Base-by-base conservation (phyloP, 2,888 invertebrate species). In the Listrodromus nycthemerus region DNA sequence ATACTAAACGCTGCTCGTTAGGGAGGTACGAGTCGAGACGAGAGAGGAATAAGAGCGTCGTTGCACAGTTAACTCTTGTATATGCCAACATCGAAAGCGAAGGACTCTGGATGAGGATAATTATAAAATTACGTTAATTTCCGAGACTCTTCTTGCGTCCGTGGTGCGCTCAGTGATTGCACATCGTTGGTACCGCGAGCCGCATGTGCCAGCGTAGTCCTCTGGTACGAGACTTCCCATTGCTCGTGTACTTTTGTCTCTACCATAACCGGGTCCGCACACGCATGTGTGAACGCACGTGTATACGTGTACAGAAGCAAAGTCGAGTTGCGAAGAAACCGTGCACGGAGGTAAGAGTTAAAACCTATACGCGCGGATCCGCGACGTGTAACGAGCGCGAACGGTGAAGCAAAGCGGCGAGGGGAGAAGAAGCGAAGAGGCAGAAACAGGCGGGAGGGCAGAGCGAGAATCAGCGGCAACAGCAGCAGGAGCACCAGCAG, bases 91-190 rank as follows among this genome's bases (percentile, higher is more conserved):
- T 27, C 61, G 61, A 61, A 70, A 78, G 48, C 58, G 55, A 76
- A 76, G 50, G 80, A 80, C 91, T 89, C 90, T 89, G 88, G 89
- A 89, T 90, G 89, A 90, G 89, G 90, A 90, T 92, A 92, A 92
- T 92, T 92, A 92, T 91, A 91, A 92, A 92, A 92, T 92, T 92
- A 91, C 92, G 92, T 89, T 91, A 91, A 92, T 92, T 90, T 86
- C 86, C 77, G 63, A 73, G 77, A 70, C 33, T 61, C 71, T 61
- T 61, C 45, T 69, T 30, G 52, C 37, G 45, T 24, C 71, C 55
- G 55, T 37, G 30, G 30, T 73, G 45, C 76, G 41, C 77, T 65
- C 33, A 78, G 71, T 78, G 73, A 69, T 84, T 70, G 55, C 80
- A 63, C 27, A 65, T 52, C 27, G 61, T 27, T 61, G n/a, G 4